phyloP scores from a whole-genome alignment of 2,888 invertebrate genomes.

The Oithona nana region DNA sequence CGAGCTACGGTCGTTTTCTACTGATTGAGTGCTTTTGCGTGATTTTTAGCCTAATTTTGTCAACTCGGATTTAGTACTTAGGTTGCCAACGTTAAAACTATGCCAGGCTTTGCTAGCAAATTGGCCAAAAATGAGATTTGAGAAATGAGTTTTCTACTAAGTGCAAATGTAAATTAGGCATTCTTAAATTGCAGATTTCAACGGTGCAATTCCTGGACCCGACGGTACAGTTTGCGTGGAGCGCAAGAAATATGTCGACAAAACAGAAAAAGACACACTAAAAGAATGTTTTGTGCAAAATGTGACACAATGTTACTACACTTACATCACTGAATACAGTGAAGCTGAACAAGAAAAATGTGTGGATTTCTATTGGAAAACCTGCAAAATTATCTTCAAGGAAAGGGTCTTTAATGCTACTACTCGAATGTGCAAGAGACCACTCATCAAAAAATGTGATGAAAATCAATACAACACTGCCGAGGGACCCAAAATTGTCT shows the following conservation, averaged over 20 bases:
- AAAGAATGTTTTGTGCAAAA: slow-evolving; percentile 4
- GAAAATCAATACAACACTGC: not conserved
- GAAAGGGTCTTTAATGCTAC: not conserved
- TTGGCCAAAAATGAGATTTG: no score
- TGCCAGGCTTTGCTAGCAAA: no score
- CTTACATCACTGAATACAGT: slow-evolving; percentile 6
- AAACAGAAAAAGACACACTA: not conserved
- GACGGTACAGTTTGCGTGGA: not conserved
- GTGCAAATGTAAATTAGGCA: no score
- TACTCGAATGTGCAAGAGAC: not conserved
- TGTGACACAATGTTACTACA: slow-evolving; percentile 5
- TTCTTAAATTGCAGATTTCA: no score
- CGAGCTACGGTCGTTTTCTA: no score
- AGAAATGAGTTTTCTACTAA: no score
- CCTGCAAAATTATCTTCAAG: not conserved
- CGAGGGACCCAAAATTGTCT: not conserved
- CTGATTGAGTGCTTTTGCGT: no score
- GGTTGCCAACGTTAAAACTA: no score
- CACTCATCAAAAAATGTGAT: not conserved
- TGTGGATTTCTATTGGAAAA: slow-evolving; percentile 3
- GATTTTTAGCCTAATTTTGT: no score
- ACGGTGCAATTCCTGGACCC: not conserved
- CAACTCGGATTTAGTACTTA: no score
- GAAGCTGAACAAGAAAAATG: not conserved
- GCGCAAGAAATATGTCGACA: not conserved